A percentile compares a stretch with the other conserved stretches of the same genome.
phyloP scores from a whole-genome alignment of 1,140 invertebrate genomes.

The Macrobrachium nipponense region DNA sequence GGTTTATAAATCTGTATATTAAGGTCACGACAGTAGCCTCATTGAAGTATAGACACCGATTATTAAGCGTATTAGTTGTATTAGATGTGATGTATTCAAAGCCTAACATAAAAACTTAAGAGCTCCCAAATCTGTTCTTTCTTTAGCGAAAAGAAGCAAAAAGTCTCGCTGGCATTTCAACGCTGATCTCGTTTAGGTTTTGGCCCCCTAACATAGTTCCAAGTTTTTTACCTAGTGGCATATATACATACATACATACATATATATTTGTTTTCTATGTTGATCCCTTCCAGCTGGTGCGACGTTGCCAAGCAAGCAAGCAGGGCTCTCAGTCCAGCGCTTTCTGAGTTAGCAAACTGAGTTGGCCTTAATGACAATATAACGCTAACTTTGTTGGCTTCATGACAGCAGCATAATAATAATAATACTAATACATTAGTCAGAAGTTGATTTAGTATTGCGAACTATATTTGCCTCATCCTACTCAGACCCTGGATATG shows the following conservation, averaged over 20 bases:
- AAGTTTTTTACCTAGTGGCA: background rate
- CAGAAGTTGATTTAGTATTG: too few relatives aligned
- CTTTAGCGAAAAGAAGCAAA: constrained; percentile 8
- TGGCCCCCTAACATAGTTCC: background rate
- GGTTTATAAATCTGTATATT: constrained; percentile 7
- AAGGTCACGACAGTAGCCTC: constrained; percentile 3
- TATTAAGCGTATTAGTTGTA: constrained; percentile 45
- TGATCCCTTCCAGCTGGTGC: background rate
- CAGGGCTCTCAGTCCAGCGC: too few relatives aligned
- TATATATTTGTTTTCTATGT: constrained; percentile 35
- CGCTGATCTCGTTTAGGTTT: constrained; percentile 12
- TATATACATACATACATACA: background rate
- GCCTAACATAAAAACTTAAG: constrained; percentile 25
- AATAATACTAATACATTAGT: too few relatives aligned
- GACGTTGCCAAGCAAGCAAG: background rate
- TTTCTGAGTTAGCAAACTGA: too few relatives aligned
- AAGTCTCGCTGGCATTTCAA: background rate
- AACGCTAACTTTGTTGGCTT: too few relatives aligned
- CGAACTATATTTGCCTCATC: too few relatives aligned
- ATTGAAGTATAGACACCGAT: constrained; percentile 28
- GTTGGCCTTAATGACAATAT: too few relatives aligned
- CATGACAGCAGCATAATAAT: too few relatives aligned
- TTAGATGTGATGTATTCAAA: constrained; percentile 50
- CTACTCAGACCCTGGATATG: too few relatives aligned
- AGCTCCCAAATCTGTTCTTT: constrained; percentile 12